Evolutionary conservation across 1,140 invertebrate genomes (phyloP).

Genomic region (Drosophila virilis): DNA sequence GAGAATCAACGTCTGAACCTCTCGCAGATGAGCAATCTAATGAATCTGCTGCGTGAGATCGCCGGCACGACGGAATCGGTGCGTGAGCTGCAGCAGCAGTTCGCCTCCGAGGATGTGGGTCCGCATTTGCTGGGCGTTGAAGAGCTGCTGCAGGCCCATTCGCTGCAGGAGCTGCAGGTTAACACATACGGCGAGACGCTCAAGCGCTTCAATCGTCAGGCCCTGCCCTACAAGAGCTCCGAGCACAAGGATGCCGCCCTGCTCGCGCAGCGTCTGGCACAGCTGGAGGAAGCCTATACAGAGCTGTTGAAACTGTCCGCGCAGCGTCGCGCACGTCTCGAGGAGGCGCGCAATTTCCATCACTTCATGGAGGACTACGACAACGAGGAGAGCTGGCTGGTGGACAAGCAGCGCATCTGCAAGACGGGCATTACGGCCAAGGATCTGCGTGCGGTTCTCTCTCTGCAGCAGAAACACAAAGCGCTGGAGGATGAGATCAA

Average conservation of each 20-base stretch:
- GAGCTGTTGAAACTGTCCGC: conserved; percentile 88
- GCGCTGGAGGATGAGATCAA: conserved; percentile 96
- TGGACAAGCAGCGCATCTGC: conserved; percentile 96
- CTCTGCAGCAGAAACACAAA: conserved; percentile 97
- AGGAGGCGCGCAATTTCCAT: conserved; percentile 96
- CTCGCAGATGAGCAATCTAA: conserved; percentile 90
- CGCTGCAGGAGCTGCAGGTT: conserved; percentile 95
- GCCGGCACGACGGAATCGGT: conserved; percentile 94
- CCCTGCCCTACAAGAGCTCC: conserved; percentile 85
- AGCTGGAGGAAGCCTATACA: conserved; percentile 90
- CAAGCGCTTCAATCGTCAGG: conserved; percentile 90
- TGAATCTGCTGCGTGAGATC: conserved; percentile 95
- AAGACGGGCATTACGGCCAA: conserved; percentile 95
- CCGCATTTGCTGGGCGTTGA: conserved; percentile 97
- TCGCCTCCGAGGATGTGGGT: conserved; percentile 94
- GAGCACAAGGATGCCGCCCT: conserved; percentile 87
- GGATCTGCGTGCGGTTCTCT: conserved; percentile 94
- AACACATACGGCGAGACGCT: conserved; percentile 93
- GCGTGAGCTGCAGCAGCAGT: conserved; percentile 91
- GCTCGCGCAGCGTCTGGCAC: conserved; percentile 89
- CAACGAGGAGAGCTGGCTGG: conserved; percentile 96
- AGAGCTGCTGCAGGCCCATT: conserved; percentile 96
- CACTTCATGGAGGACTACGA: conserved; percentile 98
- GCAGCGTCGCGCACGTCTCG: conserved; percentile 91
- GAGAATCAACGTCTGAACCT: conserved; percentile 94